Base-by-base conservation (phyloP, 1,140 invertebrate species). In the Lepeophtheirus salmonis region DNA sequence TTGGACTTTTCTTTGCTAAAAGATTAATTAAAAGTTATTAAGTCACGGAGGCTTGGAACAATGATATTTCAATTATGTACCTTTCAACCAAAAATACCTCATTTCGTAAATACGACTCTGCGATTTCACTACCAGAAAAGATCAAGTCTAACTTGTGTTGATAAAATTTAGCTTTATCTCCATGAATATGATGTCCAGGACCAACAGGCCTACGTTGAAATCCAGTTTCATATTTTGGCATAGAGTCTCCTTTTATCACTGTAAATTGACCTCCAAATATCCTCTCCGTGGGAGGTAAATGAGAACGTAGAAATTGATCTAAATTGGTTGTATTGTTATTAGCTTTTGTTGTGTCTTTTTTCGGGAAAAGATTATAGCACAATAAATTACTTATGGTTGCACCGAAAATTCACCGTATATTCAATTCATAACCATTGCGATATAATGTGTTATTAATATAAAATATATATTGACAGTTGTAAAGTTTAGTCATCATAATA, bases 41-140 rank as follows among this genome's bases (percentile, higher is more conserved):
- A n/a, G n/a, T n/a, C n/a, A n/a, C n/a, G 68, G 23, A 72, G 71
- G 50, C 53, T 54, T 61, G 59, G 59, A 62, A 12, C 18, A 16
- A 61, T 1, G 10, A 23, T 20, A 58, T 23, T 49, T 20, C 17
- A 24, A n/a, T 53, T 68, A n/a, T 70, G 73, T 75, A 87, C 84
- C 83, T 84, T 70, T 89, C 84, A 22, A 89, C 76, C 21, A 83
- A 82, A 4, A 86, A 72, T 51, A 85, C 76, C 65, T 86, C 82
- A 14, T 78, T 77, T 1, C 75, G 74, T 14, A 82, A 70, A 68
- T 83, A 86, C 56, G 80, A 78, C 50, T 80, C 73, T 64, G 78
- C 75, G 6, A 86, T 68, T 62, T 78, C 73, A 60, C 83, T 86
- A 62, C 80, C 77, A 21, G 77, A 77, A 66, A 85, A 83, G 3